A percentile compares a stretch with the other conserved stretches of the same genome.
These are phyloP conservation scores for Volucella zonaria DNA, from an alignment of 2,888 invertebrate genomes.

Conservation along the genomic window DNA sequence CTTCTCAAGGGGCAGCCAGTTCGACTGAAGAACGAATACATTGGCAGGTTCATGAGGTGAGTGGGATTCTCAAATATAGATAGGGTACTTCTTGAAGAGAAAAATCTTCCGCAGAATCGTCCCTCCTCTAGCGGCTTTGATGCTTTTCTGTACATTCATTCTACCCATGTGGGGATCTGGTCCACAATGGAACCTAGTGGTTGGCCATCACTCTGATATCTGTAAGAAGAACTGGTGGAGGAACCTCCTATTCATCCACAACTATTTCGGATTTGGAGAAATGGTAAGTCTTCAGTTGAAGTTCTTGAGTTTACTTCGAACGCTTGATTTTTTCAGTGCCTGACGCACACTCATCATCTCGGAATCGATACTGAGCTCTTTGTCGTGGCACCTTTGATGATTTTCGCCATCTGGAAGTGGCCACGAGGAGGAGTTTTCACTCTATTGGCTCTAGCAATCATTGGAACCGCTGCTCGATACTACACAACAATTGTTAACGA, in stretches of 20 bases:
- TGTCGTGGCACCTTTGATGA: slow-evolving; percentile 85
- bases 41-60: slow-evolving; percentile 85
- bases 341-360: slow-evolving; percentile 88
- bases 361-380: slow-evolving; percentile 89
- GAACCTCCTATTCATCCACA: slow-evolving; percentile 88
- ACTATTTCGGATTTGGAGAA: slow-evolving; percentile 88
- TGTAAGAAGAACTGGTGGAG: slow-evolving; percentile 89
- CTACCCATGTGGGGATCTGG: slow-evolving; percentile 86
- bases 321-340: slow-evolving; percentile 83
- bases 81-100: not conserved
- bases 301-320: not conserved
- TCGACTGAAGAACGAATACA: slow-evolving; percentile 85
- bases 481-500: slow-evolving; percentile 85
- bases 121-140: slow-evolving; percentile 86
- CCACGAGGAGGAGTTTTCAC: slow-evolving; percentile 84
- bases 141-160: slow-evolving; percentile 87
- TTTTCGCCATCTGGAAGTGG: slow-evolving; percentile 85
- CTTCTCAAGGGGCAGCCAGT: slow-evolving; percentile 84
- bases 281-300: slow-evolving; percentile 83
- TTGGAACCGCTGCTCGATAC: slow-evolving; percentile 86
- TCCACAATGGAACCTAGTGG: slow-evolving; percentile 88
- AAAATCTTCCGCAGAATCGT: slow-evolving; percentile 83
- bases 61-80: slow-evolving; percentile 75
- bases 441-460: slow-evolving; percentile 83
- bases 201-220: slow-evolving; percentile 86